A percentile compares a stretch with the other conserved stretches of the same genome.
Evolutionary conservation across 1,140 invertebrate genomes (phyloP).

Genomic region (Drosophila pandora): DNA sequence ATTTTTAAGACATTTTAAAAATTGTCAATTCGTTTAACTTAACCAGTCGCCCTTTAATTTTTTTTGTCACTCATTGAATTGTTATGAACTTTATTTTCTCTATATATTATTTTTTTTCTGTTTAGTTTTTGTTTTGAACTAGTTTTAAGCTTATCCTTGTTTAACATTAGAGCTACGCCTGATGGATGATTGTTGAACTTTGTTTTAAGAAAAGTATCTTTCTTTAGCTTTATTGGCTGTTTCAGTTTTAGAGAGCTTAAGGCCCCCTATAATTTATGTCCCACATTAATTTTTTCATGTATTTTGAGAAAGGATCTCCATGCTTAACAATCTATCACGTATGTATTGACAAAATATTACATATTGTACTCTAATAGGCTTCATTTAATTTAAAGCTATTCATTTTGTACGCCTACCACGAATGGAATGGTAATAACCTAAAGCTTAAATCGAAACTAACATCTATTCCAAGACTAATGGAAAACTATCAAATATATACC

Average conservation of each 20-base stretch:
- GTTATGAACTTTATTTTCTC: slow-evolving; percentile 56
- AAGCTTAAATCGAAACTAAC: slow-evolving; percentile 19
- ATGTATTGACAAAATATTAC: slow-evolving; percentile 60
- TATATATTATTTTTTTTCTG: slow-evolving; percentile 34
- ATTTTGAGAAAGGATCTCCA: slow-evolving; percentile 73
- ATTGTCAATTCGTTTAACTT: slow-evolving; percentile 69
- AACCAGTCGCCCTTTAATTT: slow-evolving; percentile 21
- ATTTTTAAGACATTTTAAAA: slow-evolving; percentile 78
- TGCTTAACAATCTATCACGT: slow-evolving; percentile 39
- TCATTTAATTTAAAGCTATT: slow-evolving; percentile 58
- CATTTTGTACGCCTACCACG: slow-evolving; percentile 45
- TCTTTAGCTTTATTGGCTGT: slow-evolving; percentile 55
- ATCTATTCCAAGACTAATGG: slow-evolving; percentile 25
- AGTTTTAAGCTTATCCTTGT: slow-evolving; percentile 46
- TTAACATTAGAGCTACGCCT: slow-evolving; percentile 23
- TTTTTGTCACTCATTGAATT: slow-evolving; percentile 65
- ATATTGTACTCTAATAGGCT: slow-evolving; percentile 62
- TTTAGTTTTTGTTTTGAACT: slow-evolving; percentile 63
- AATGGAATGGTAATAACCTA: slow-evolving; percentile 19
- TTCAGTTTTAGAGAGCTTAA: slow-evolving; percentile 62
- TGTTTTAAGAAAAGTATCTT: slow-evolving; percentile 50
- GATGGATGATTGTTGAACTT: slow-evolving; percentile 61
- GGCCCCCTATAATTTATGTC: slow-evolving; percentile 64
- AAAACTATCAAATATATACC: slow-evolving; percentile 54
- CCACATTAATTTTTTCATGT: slow-evolving; percentile 64